Conservation (phyloP, 2,113 vertebrate genomes). For the Colossoma macropomum region DNA sequence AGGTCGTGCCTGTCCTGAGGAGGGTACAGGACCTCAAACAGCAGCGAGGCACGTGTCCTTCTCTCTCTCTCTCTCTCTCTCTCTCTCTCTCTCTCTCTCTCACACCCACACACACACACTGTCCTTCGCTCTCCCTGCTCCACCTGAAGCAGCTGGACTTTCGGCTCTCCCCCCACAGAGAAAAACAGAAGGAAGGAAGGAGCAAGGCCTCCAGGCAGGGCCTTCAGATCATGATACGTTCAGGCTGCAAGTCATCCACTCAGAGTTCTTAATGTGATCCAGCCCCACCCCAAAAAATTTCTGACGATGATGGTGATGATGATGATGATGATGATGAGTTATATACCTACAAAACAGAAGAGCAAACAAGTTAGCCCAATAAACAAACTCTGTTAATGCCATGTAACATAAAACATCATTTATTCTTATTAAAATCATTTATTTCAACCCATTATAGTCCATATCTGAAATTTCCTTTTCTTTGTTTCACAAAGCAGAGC, state of each 20-base stretch:
- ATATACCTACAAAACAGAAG: conserved; percentile 70
- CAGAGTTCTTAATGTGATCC: conserved; percentile 61
- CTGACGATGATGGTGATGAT: conserved; percentile 31
- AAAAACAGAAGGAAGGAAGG: conserved; percentile 55
- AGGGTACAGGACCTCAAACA: conserved; percentile 32
- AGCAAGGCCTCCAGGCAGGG: conserved; percentile 53
- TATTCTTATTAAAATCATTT: too few species aligned
- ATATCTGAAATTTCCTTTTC: too few species aligned
- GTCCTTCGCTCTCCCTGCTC: conserved; percentile 44
- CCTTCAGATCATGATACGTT: conserved; percentile 78
- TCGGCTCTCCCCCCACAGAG: conserved; percentile 52
- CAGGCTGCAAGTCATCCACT: conserved; percentile 63
- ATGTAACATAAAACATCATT: too few species aligned
- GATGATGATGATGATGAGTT: conserved; percentile 39
- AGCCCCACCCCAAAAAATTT: conserved; percentile 61
- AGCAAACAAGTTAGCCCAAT: conserved; percentile 21
- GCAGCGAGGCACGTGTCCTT: conserved; percentile 46
- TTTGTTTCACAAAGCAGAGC: too few species aligned
- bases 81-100: too few species aligned
- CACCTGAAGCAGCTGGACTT: conserved; percentile 56
- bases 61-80: too few species aligned
- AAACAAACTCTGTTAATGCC: too few species aligned
- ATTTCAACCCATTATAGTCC: too few species aligned
- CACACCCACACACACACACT: conserved; percentile 45
- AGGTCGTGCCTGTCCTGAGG: conserved; percentile 38